These are phyloP conservation scores for Ambastaia sidthimunki DNA, from an alignment of 2,797 vertebrate genomes.

Conservation along the genomic window DNA sequence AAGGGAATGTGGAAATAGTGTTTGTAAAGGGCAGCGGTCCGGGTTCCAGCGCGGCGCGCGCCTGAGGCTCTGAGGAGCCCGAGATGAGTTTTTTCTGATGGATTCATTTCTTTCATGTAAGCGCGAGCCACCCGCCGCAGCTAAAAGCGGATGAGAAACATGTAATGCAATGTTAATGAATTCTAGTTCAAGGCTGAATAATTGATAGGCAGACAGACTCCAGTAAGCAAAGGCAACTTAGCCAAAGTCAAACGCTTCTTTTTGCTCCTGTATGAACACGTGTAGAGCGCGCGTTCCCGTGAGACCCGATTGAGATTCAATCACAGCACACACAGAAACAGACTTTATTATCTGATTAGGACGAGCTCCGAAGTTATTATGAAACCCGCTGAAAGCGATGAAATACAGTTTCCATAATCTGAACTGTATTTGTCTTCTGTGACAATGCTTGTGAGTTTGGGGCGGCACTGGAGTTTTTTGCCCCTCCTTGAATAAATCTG, in stretches of 20 bases:
- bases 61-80: constrained; percentile 52
- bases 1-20: constrained; percentile 62
- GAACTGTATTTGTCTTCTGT: background rate
- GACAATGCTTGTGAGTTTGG: too few species aligned
- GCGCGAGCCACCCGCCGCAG: background rate
- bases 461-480: too few species aligned
- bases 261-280: background rate
- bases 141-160: constrained; percentile 52
- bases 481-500: too few species aligned
- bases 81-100: constrained; percentile 58
- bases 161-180: constrained; percentile 64
- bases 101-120: constrained; percentile 61
- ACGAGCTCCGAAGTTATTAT: background rate
- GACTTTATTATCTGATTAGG: background rate
- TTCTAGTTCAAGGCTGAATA: constrained; percentile 59
- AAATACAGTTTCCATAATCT: background rate
- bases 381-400: background rate
- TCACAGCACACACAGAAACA: background rate
- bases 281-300: background rate
- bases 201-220: constrained; percentile 59
- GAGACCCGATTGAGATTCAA: constrained; percentile 1
- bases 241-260: constrained; percentile 47
- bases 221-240: constrained; percentile 45
- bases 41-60: constrained; percentile 57
- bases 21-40: constrained; percentile 56